Evolutionary conservation across 1,140 invertebrate genomes (phyloP), one percentile per base, ranked within the genome.

Genomic region (Ruditapes philippinarum): DNA sequence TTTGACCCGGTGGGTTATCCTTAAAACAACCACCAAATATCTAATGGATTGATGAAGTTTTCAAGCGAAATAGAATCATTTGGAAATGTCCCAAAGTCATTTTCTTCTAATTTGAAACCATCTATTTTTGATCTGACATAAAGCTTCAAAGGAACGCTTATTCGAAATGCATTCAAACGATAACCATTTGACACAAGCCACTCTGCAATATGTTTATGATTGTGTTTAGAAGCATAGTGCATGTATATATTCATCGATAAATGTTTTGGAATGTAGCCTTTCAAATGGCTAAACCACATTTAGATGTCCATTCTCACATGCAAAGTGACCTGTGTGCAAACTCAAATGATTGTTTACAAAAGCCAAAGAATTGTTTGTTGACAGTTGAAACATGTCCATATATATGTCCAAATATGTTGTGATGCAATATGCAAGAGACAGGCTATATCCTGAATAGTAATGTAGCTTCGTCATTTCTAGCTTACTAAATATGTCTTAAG

Each of bases 401-500:
- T n/a, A n/a, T n/a, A n/a, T n/a, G n/a, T n/a, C n/a, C n/a, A n/a
- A n/a, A n/a, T n/a, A n/a, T 62, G 38, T 40, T 81, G 54, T 1
- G 79, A 19, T 33, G 79, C 79, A 42, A 81, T 45, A 62, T 81
- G 79, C 19, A 81, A 38, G n/a, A n/a, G n/a, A n/a, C 40, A 81
- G 60, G 3, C 49, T 45, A 28, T 81, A 81, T 25, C 60, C 54
- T 12, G 60, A 65, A 33, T 81, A 81, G 38, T 81, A 65, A n/a
- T 25, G 25, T 0, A 42, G 14, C 31, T 81, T 81, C n/a, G 65
- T 81, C 33, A 54, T 54, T 57, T 80, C 76, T 4, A 78, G 22
- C 9, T 33, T 49, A 4, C 17, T 22, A n/a, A 78, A 78, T 2
- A 78, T 42, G 3, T 25, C 36, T 49, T 49, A 45, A 40, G 73